These are phyloP conservation scores for Macaria notata DNA, from an alignment of 2,888 invertebrate species.

Conservation along the genomic window DNA sequence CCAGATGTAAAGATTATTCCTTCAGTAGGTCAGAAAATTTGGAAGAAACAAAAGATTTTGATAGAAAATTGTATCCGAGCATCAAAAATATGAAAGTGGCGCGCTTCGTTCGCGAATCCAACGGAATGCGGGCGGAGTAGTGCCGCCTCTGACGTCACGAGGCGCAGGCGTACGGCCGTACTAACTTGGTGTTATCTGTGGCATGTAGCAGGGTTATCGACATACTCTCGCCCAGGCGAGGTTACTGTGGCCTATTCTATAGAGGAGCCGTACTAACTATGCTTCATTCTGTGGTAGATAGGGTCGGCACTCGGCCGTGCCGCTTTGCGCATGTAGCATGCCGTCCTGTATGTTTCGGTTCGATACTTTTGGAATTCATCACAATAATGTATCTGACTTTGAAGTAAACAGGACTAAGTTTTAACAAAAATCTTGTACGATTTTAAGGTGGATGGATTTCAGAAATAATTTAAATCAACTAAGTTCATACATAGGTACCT, in stretches of 20 bases:
- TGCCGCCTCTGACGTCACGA: slow-evolving; percentile 68
- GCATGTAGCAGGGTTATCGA: slow-evolving; percentile 77
- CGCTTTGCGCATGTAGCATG: slow-evolving; percentile 62
- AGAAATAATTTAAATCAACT: too few relatives aligned
- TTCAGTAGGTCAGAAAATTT: not conserved
- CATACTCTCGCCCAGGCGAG: slow-evolving; percentile 54
- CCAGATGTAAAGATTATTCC: not conserved
- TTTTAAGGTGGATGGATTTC: too few relatives aligned
- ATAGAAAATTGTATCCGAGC: slow-evolving; percentile 29
- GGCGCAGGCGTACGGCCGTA: slow-evolving; percentile 65
- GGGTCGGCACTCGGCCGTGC: slow-evolving; percentile 56
- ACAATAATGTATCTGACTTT: slow-evolving; percentile 37
- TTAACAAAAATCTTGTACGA: not conserved
- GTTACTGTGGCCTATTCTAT: slow-evolving; percentile 14
- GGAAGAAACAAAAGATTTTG: not conserved
- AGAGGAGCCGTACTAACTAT: slow-evolving; percentile 6
- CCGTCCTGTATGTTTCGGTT: slow-evolving; percentile 62
- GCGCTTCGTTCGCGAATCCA: slow-evolving; percentile 58
- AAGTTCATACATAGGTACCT: too few relatives aligned
- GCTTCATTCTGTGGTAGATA: slow-evolving; percentile 36
- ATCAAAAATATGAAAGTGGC: slow-evolving; percentile 46
- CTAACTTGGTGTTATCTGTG: slow-evolving; percentile 40
- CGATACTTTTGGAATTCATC: slow-evolving; percentile 57
- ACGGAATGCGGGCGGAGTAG: slow-evolving; percentile 70
- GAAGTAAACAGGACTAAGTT: slow-evolving; percentile 28